A percentile compares a stretch with the other conserved stretches of the same genome.
Evolutionary conservation across 2,113 vertebrate species (phyloP).

Genomic region (Ptyas mucosa): DNA sequence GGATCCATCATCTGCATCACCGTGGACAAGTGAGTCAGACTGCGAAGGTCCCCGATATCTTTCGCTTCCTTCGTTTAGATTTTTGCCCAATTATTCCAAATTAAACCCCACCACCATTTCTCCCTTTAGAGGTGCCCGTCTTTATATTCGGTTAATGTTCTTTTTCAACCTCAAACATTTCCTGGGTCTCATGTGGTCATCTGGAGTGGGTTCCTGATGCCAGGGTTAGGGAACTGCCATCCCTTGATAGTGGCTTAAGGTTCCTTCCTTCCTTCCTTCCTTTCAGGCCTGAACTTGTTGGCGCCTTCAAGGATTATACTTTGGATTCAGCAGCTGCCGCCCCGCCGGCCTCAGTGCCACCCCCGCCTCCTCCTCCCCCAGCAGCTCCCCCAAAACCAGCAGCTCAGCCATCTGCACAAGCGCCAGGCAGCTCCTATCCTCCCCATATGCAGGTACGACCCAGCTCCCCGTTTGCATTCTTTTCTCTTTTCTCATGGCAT

Average conservation of each 20-base stretch:
- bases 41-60: not conserved
- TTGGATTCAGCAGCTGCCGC: conserved; percentile 74
- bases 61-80: not conserved
- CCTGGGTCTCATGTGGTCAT: not conserved
- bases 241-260: not conserved
- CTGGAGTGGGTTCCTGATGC: not conserved
- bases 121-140: not conserved
- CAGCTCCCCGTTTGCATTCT: not conserved
- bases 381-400: conserved; percentile 61
- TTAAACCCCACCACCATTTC: not conserved
- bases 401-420: conserved; percentile 69
- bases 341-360: conserved; percentile 63
- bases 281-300: conserved; percentile 72
- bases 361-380: conserved; percentile 38
- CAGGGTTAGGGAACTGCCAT: not conserved
- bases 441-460: conserved; percentile 87
- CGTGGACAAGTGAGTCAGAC: conserved; percentile 81
- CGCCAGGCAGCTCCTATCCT: conserved; percentile 92
- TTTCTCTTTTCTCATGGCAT: not conserved
- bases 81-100: not conserved
- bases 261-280: conserved; percentile 11
- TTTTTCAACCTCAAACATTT: no score
- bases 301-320: conserved; percentile 89
- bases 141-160: no score
- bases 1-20: conserved; percentile 94